phyloP scores from a whole-genome alignment of 2,888 invertebrate species.

The Hanleya hanleyi region DNA sequence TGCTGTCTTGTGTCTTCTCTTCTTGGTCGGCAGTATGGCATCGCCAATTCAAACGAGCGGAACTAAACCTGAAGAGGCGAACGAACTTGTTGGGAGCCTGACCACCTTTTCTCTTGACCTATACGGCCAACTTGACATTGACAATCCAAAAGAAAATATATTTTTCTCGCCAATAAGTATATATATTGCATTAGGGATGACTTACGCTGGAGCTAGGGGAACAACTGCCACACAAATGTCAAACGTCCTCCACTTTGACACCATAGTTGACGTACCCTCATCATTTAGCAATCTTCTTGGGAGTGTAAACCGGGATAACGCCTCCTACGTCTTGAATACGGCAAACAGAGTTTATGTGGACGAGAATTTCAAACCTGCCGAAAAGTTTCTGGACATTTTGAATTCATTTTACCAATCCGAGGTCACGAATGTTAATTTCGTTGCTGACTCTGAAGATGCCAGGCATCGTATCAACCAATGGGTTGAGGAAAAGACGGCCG shows the following conservation, averaged over 20 bases:
- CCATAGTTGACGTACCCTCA: constrained; percentile 30
- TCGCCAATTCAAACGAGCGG: too few relatives aligned
- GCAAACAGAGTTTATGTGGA: constrained; percentile 63
- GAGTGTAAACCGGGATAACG: constrained; percentile 32
- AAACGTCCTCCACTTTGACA: constrained; percentile 38
- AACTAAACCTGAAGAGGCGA: too few relatives aligned
- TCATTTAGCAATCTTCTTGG: constrained; percentile 40
- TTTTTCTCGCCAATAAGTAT: constrained; percentile 74
- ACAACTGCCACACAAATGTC: constrained; percentile 67
- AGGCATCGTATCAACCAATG: constrained; percentile 82
- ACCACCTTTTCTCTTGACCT: not conserved
- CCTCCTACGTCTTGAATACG: constrained; percentile 46
- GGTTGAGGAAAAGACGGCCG: constrained; percentile 86
- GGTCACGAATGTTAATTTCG: constrained; percentile 66
- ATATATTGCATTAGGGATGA: constrained; percentile 72
- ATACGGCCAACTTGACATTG: not conserved
- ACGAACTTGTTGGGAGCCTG: too few relatives aligned
- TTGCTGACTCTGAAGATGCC: constrained; percentile 66
- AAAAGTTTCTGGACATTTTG: constrained; percentile 47
- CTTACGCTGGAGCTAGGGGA: constrained; percentile 70
- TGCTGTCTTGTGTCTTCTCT: too few relatives aligned
- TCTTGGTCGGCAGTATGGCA: too few relatives aligned
- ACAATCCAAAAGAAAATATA: constrained; percentile 21
- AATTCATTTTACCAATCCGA: constrained; percentile 45
- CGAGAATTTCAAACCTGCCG: constrained; percentile 38